A percentile compares a stretch with the other conserved stretches of the same genome.
Conservation (phyloP, 2,113 vertebrate genomes). For the Odobenus rosmarus region DNA sequence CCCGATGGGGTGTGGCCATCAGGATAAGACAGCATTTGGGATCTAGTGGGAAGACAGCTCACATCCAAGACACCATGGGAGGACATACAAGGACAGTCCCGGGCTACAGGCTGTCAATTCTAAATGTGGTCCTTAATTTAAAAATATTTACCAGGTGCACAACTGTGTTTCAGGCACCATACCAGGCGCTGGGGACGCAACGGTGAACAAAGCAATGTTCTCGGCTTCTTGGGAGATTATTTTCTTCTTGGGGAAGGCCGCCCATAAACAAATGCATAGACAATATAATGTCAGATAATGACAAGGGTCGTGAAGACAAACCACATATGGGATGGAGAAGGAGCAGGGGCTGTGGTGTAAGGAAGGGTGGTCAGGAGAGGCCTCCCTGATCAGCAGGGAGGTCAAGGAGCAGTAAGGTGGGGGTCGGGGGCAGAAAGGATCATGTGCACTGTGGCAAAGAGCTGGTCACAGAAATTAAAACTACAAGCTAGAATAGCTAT, state of each 20-base stretch:
- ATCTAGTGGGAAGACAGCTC: too few species aligned
- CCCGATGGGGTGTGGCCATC: neutral
- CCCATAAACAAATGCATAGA: neutral
- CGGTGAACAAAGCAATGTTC: neutral
- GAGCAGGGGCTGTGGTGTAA: rapidly evolving
- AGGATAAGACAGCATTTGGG: neutral
- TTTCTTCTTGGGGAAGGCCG: neutral
- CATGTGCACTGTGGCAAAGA: neutral
- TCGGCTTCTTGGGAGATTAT: neutral
- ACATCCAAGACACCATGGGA: neutral
- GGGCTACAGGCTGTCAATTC: neutral
- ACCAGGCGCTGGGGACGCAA: too few species aligned
- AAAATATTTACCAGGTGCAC: neutral
- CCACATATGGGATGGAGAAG: rapidly evolving
- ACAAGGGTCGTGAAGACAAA: neutral
- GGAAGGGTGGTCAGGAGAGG: neutral
- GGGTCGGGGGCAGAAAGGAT: neutral
- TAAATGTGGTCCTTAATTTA: neutral
- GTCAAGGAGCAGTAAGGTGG: too few species aligned
- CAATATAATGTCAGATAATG: neutral
- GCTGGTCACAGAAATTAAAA: neutral
- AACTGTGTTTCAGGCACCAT: neutral
- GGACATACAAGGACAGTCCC: neutral
- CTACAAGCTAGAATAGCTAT: neutral
- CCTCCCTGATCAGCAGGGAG: neutral